Conservation (phyloP, 1,140 invertebrate genomes). For the Meloidogyne hapla region DNA sequence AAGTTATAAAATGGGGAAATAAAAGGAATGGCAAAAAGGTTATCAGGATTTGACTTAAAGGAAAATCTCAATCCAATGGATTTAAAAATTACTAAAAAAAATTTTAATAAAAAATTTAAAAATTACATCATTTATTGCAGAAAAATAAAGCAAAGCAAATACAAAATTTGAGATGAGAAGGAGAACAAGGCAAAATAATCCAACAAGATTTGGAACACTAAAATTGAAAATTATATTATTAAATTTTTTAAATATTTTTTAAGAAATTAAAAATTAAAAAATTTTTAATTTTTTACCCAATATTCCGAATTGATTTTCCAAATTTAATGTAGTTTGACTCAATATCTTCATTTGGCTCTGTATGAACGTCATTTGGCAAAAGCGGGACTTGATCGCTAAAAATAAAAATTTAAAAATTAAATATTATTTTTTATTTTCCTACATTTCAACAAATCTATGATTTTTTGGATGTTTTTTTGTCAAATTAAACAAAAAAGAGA, state of each 20-base stretch:
- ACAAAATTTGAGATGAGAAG: slow-evolving; percentile 47
- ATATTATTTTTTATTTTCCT: neutral
- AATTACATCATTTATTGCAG: slow-evolving; percentile 37
- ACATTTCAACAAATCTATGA: neutral
- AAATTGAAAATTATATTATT: neutral
- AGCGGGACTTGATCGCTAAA: neutral
- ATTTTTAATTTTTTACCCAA: neutral
- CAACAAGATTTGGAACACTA: slow-evolving; percentile 30
- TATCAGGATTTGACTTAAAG: neutral
- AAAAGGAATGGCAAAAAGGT: neutral
- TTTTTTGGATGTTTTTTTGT: neutral
- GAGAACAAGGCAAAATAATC: slow-evolving; percentile 36
- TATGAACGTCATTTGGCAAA: neutral
- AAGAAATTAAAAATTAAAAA: too few relatives aligned
- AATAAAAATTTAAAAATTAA: neutral
- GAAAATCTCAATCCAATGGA: neutral
- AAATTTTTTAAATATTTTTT: neutral
- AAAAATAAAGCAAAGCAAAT: slow-evolving; percentile 56
- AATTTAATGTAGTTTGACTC: neutral
- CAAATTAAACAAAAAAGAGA: neutral
- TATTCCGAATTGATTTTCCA: neutral
- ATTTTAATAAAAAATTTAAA: too few relatives aligned
- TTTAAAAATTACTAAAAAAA: neutral
- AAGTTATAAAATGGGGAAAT: neutral
- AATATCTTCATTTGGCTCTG: neutral